A percentile compares a stretch with the other conserved stretches of the same genome.
phyloP scores from a whole-genome alignment of 2,888 invertebrate species.

The Pemphredon lugubris region DNA sequence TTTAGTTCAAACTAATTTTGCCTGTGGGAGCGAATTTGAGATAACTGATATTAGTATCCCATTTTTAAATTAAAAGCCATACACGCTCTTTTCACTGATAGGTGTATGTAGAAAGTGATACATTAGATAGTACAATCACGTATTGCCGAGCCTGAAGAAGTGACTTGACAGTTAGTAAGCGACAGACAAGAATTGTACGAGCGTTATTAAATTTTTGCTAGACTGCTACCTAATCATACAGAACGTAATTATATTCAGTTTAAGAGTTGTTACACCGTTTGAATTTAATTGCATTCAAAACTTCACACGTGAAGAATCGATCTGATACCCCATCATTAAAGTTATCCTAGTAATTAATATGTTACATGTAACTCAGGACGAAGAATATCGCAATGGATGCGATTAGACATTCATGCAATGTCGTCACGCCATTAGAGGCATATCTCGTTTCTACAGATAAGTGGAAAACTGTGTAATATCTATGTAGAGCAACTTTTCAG shows the following conservation, averaged over 20 bases:
- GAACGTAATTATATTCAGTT: slow-evolving; percentile 10
- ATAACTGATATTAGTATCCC: slow-evolving; percentile 23
- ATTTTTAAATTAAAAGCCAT: slow-evolving; percentile 36
- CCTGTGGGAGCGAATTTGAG: slow-evolving; percentile 22
- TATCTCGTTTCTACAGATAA: slow-evolving; percentile 39
- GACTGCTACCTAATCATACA: slow-evolving; percentile 28
- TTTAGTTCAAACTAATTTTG: slow-evolving; percentile 50
- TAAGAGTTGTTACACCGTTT: slow-evolving; percentile 15
- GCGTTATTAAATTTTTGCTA: slow-evolving; percentile 32
- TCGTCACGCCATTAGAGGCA: slow-evolving; percentile 28
- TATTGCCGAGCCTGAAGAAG: slow-evolving; percentile 22
- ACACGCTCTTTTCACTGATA: slow-evolving; percentile 35
- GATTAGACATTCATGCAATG: slow-evolving; percentile 14
- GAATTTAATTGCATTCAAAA: slow-evolving; percentile 24
- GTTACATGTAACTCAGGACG: slow-evolving; percentile 23
- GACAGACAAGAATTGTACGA: slow-evolving; percentile 19
- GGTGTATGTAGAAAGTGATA: slow-evolving; percentile 31
- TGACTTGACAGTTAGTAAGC: slow-evolving; percentile 31
- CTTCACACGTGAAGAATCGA: slow-evolving; percentile 8
- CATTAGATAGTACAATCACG: slow-evolving; percentile 18
- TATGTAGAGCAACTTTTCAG: slow-evolving; percentile 37
- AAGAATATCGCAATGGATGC: slow-evolving; percentile 19
- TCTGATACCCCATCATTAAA: slow-evolving; percentile 18
- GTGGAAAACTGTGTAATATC: slow-evolving; percentile 40
- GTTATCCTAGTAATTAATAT: slow-evolving; percentile 11